Conservation (phyloP, 2,113 vertebrate species). For the Urocitellus parryii region DNA sequence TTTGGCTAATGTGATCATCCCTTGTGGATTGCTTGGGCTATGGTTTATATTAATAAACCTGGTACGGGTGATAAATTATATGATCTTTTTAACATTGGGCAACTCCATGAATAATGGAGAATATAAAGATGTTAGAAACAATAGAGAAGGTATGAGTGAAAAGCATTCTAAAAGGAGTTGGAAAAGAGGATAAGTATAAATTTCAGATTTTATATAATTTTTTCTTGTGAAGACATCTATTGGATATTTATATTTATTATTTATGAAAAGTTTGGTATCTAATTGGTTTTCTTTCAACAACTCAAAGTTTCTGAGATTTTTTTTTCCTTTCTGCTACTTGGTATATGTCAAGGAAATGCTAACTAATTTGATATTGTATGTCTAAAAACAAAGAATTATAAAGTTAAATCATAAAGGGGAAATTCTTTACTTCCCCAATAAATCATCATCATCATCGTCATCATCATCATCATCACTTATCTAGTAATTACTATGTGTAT, state of each 20-base stretch:
- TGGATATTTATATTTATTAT: neutral
- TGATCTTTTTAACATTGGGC: neutral
- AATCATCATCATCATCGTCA: neutral
- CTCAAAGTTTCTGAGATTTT: constrained; percentile 10
- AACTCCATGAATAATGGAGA: neutral
- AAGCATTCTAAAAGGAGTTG: neutral
- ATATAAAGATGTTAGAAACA: neutral
- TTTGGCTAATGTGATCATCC: neutral
- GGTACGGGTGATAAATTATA: neutral
- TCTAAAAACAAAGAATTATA: constrained; percentile 32
- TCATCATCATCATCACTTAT: neutral
- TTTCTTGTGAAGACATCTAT: neutral
- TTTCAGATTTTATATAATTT: neutral
- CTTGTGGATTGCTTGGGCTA: neutral
- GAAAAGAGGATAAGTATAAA: neutral
- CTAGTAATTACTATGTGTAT: neutral
- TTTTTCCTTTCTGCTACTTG: neutral
- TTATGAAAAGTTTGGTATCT: neutral
- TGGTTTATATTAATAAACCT: neutral
- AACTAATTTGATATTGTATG: neutral
- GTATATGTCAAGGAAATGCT: neutral
- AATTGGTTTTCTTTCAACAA: constrained; percentile 32
- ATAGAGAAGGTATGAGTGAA: neutral
- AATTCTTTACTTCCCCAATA: neutral
- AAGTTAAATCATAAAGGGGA: neutral